Conservation (phyloP, 1,140 invertebrate species). For the Probaryconus sp. region DNA sequence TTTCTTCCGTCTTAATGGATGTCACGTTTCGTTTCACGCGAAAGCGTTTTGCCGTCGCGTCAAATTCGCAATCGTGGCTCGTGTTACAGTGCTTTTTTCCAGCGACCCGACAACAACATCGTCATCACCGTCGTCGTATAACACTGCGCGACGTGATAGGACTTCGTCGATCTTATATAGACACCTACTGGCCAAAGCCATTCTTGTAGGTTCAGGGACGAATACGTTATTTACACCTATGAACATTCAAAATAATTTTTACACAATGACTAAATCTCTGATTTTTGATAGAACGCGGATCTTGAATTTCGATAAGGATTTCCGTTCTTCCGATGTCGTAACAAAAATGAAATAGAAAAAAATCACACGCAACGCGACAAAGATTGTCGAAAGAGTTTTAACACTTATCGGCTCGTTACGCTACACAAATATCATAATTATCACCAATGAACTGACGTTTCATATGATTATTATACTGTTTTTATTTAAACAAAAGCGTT, state of each 20-base stretch:
- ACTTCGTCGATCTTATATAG: conserved; percentile 73
- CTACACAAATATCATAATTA: too few relatives aligned
- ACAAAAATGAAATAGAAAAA: too few relatives aligned
- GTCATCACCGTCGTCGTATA: conserved; percentile 66
- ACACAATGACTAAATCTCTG: conserved; percentile 9
- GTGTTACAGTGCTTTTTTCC: conserved; percentile 26
- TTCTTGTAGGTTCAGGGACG: conserved; percentile 72
- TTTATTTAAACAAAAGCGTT: too few relatives aligned
- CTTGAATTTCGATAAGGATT: too few relatives aligned
- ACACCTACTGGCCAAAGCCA: conserved; percentile 68
- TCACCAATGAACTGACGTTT: too few relatives aligned
- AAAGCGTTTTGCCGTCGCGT: conserved; percentile 1
- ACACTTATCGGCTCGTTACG: too few relatives aligned
- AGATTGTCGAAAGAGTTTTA: too few relatives aligned
- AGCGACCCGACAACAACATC: conserved; percentile 49
- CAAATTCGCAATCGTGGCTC: neutral
- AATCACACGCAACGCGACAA: too few relatives aligned
- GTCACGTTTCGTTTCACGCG: neutral
- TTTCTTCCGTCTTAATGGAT: too few relatives aligned
- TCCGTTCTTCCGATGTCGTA: too few relatives aligned
- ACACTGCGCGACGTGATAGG: conserved; percentile 70
- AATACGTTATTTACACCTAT: conserved; percentile 51
- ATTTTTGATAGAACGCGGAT: too few relatives aligned
- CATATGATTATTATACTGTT: too few relatives aligned
- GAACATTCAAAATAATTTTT: conserved; percentile 15